Percentiles rank a stretch among this genome's conserved stretches.
These are phyloP conservation scores for Leistus spinibarbis DNA, from an alignment of 2,888 invertebrate genomes.

Conservation along the genomic window DNA sequence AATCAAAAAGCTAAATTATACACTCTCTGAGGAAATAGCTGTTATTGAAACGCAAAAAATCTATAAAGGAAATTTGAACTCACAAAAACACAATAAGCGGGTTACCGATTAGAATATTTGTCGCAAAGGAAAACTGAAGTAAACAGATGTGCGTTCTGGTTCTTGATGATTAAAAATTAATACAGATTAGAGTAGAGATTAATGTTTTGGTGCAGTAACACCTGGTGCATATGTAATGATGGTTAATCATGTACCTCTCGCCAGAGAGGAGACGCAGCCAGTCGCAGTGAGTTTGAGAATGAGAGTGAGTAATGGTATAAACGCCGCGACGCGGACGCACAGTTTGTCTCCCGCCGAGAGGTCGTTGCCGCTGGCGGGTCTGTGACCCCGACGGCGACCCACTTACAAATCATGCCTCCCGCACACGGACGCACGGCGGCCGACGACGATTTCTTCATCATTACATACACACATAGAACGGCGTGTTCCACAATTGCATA, in stretches of 20 bases:
- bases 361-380: slow-evolving; percentile 18
- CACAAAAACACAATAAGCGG: no score
- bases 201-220: neutral
- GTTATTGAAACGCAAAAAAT: no score
- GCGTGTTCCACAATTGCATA: neutral
- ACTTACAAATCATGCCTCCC: slow-evolving; percentile 9
- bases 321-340: neutral
- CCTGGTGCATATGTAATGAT: neutral
- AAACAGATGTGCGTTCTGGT: neutral
- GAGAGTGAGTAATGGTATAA: neutral
- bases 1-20: no score
- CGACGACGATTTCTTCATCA: neutral
- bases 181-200: neutral
- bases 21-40: no score
- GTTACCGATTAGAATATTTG: no score
- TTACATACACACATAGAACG: neutral
- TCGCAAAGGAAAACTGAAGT: no score
- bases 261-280: neutral
- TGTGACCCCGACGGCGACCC: slow-evolving; percentile 18
- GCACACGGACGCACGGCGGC: slow-evolving; percentile 1
- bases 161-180: neutral
- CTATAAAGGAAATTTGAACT: no score
- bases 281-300: no score
- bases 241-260: neutral
- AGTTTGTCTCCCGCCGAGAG: slow-evolving; percentile 7